These are phyloP conservation scores for Heliconius hewitsoni DNA, from an alignment of 1,140 invertebrate genomes.

Conservation along the genomic window DNA sequence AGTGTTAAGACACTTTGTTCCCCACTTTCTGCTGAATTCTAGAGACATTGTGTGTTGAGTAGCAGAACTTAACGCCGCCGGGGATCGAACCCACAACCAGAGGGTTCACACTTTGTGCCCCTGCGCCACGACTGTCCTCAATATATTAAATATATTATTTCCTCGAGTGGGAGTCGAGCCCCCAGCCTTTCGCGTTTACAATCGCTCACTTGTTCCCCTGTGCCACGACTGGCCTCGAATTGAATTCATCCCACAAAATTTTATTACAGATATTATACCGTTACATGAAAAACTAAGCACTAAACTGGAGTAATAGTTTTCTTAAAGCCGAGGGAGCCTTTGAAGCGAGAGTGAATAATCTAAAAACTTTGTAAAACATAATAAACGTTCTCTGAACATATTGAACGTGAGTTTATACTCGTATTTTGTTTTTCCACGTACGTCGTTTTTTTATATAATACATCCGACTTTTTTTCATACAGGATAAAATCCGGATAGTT, in stretches of 20 bases:
- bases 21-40: too few relatives aligned
- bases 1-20: too few relatives aligned
- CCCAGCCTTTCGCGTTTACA: too few relatives aligned
- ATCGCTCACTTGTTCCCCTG: too few relatives aligned
- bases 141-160: too few relatives aligned
- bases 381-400: slow-evolving; percentile 45
- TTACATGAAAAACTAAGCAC: slow-evolving; percentile 50
- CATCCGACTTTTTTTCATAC: not conserved
- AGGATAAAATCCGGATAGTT: too few relatives aligned
- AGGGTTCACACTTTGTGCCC: too few relatives aligned
- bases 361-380: slow-evolving; percentile 62
- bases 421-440: not conserved
- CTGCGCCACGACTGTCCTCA: too few relatives aligned
- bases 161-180: too few relatives aligned
- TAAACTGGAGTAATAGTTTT: slow-evolving; percentile 54
- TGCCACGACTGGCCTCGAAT: not conserved
- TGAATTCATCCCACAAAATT: slow-evolving; percentile 41
- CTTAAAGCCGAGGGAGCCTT: slow-evolving; percentile 47
- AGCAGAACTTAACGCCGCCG: too few relatives aligned
- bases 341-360: slow-evolving; percentile 73
- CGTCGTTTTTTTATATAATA: not conserved
- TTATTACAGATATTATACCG: slow-evolving; percentile 44
- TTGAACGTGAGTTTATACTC: slow-evolving; percentile 37
- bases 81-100: too few relatives aligned
- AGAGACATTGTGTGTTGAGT: too few relatives aligned